Conservation (phyloP, 2,113 vertebrate species). For the Prunella himalayana region DNA sequence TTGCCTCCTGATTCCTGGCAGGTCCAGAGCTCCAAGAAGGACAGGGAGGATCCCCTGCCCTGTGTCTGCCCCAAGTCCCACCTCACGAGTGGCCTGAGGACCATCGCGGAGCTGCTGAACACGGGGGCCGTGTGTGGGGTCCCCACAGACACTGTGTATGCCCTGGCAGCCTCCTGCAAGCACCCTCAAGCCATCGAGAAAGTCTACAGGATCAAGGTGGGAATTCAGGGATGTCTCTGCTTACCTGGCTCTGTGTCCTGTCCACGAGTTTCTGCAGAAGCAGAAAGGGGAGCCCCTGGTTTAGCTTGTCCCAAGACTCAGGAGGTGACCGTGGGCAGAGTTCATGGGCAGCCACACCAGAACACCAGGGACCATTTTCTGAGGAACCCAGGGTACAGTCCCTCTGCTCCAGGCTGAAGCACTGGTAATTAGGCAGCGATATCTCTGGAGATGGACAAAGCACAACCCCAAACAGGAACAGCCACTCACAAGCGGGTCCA, state of each 20-base stretch:
- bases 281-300: background rate
- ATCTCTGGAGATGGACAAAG: background rate
- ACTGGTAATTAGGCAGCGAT: background rate
- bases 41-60: background rate
- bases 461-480: background rate
- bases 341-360: background rate
- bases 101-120: conserved; percentile 76
- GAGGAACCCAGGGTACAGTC: background rate
- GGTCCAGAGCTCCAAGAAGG: conserved; percentile 12
- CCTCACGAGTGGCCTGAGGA: conserved; percentile 77
- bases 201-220: conserved; percentile 88
- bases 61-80: conserved; percentile 75
- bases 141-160: conserved; percentile 88
- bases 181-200: conserved; percentile 84
- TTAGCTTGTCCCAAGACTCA: background rate
- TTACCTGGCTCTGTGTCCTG: background rate
- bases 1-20: background rate
- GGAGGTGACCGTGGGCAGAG: background rate
- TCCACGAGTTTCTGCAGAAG: background rate
- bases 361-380: fast-evolving
- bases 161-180: conserved; percentile 86
- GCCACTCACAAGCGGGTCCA: background rate
- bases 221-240: background rate
- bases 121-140: conserved; percentile 80
- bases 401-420: background rate